Evolutionary conservation across 2,797 vertebrate species (phyloP).

Genomic region (Prionace glauca): DNA sequence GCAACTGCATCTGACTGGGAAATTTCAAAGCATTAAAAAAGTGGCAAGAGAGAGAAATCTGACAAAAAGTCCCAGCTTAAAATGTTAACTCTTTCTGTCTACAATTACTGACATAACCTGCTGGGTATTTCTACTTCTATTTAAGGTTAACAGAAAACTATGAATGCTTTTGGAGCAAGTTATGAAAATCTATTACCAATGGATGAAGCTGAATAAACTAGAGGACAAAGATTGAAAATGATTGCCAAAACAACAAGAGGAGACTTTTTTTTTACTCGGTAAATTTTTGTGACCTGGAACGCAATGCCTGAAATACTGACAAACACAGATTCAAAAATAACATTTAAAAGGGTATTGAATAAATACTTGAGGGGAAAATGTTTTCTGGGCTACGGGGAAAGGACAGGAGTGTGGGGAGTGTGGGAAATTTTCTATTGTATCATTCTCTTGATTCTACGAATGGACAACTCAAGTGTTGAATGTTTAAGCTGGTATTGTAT

Average conservation of each 20-base stretch:
- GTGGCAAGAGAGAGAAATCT: neutral
- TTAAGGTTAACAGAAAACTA: too few relatives aligned
- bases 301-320: too few relatives aligned
- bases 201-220: too few relatives aligned
- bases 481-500: neutral
- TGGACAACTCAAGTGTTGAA: neutral
- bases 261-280: too few relatives aligned
- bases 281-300: too few relatives aligned
- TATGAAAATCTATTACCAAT: too few relatives aligned
- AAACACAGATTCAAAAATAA: neutral
- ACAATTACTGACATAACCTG: neutral
- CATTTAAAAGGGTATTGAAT: neutral
- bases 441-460: neutral
- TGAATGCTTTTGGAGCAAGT: too few relatives aligned
- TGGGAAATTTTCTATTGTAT: neutral
- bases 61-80: neutral
- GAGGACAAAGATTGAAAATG: too few relatives aligned
- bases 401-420: neutral
- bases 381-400: neutral
- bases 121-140: too few relatives aligned
- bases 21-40: neutral
- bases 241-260: too few relatives aligned
- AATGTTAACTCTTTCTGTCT: neutral
- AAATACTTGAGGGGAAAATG: neutral
- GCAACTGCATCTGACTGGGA: neutral